Evolutionary conservation across 2,888 invertebrate genomes (phyloP), one percentile per base, ranked within the genome.

Genomic region (Ophraella communa): DNA sequence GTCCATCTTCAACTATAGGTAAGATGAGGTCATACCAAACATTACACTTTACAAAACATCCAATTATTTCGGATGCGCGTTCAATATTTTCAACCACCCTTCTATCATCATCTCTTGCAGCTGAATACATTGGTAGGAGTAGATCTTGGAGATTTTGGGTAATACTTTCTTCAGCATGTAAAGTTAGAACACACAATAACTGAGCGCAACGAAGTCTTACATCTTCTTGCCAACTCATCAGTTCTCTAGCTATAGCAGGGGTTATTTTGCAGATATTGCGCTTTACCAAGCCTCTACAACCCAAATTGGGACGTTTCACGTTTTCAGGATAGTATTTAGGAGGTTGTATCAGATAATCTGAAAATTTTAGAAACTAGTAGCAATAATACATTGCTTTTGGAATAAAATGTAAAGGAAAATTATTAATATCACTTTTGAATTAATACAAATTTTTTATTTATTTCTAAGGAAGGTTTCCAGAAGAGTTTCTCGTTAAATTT

Each of bases 251-350:
- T 70, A 95, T 85, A 39, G 91, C 92, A 20, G 89, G 88, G 10
- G 92, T 83, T 68, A 95, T 87, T 81, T 90, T 91, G 56, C 89
- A 87, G 67, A 92, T 85, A 76, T 94, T 90, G 63, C 88, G 86
- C 76, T 91, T 89, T 0, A 93, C 91, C 53, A 97, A 81, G 1
- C 86, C 85, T 7, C 96, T 87, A 77, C 97, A 97, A 0, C 96
- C 96, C 18, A 96, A 84, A 75, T 92, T 93, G 0, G 96, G 95
- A n/a, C 96, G 86, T 64, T 84, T 83, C 10, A 92, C 82, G 71
- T 85, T 81, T 49, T 85, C 78, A 1, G 95, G 95, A 83, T 96
- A 96, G 78, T 94, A 91, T 3, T 83, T 77, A 0, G 90, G 89
- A 2, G 85, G 83, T 56, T 87, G 85, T 61, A 86, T 86, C 7